Conservation (phyloP, 2,888 invertebrate genomes). For the Loripinus fragilis region DNA sequence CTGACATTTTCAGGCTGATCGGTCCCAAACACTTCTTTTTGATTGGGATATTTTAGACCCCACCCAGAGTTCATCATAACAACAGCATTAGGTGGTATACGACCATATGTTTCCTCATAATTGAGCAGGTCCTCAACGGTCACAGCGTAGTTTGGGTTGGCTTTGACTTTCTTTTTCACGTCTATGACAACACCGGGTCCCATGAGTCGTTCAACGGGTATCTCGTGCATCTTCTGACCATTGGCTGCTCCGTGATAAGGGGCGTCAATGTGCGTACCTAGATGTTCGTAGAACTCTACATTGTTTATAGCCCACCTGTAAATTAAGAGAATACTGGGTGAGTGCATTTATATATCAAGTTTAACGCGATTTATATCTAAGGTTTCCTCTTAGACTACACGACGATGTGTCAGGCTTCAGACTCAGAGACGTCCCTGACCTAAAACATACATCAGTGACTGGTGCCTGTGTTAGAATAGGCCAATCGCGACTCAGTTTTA, state of each 20-base stretch:
- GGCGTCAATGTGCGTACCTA: slow-evolving; percentile 87
- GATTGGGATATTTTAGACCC: slow-evolving; percentile 75
- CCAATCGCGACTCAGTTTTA: no score
- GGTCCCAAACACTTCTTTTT: slow-evolving; percentile 44
- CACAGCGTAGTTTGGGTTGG: slow-evolving; percentile 66
- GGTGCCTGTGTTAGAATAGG: no score
- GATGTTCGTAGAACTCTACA: slow-evolving; percentile 84
- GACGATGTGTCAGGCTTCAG: no score
- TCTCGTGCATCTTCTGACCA: slow-evolving; percentile 85
- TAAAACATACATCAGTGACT: no score
- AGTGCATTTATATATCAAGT: no score
- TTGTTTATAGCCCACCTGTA: slow-evolving; percentile 15
- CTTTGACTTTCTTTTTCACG: slow-evolving; percentile 53
- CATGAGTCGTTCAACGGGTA: slow-evolving; percentile 84
- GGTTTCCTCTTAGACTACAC: no score
- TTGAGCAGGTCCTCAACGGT: slow-evolving; percentile 78
- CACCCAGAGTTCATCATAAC: slow-evolving; percentile 83
- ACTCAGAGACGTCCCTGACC: no score
- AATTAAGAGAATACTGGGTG: no score
- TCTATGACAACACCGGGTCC: slow-evolving; percentile 76
- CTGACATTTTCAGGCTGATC: slow-evolving; percentile 23
- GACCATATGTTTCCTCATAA: slow-evolving; percentile 82
- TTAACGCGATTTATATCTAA: no score
- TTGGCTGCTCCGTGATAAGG: slow-evolving; percentile 85
- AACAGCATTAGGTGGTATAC: slow-evolving; percentile 82